Conservation (phyloP, 1,140 invertebrate species). For the Diuraphis noxia region DNA sequence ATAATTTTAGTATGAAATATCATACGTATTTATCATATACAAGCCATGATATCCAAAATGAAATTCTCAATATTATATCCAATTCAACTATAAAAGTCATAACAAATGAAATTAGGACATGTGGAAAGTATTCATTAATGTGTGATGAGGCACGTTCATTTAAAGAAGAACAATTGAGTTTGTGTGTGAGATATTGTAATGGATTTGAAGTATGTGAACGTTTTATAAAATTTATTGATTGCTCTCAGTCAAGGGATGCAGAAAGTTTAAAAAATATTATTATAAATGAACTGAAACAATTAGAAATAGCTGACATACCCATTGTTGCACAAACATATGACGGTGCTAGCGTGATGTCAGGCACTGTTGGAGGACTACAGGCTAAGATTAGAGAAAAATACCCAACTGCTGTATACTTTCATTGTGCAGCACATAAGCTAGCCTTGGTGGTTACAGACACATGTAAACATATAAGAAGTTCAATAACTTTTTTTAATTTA, state of each 20-base stretch:
- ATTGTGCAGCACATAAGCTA: constrained; percentile 11
- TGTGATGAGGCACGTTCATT: background rate
- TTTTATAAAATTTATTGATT: constrained; percentile 14
- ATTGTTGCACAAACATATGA: constrained; percentile 31
- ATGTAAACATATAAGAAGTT: background rate
- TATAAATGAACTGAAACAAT: background rate
- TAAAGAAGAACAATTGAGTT: constrained; percentile 18
- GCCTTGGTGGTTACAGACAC: background rate
- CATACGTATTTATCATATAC: background rate
- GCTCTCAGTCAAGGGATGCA: background rate
- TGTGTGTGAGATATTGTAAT: constrained; percentile 9
- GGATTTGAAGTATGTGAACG: background rate
- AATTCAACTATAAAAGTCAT: constrained; percentile 30
- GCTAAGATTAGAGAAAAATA: constrained; percentile 6
- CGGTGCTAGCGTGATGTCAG: constrained; percentile 20
- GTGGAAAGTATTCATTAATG: constrained; percentile 10
- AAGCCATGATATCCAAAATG: constrained; percentile 24
- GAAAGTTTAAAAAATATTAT: background rate
- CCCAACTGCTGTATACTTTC: constrained; percentile 11
- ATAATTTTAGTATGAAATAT: background rate
- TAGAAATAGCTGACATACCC: background rate
- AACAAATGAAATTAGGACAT: constrained; percentile 18
- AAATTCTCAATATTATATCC: constrained; percentile 26
- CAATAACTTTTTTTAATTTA: constrained; percentile 1
- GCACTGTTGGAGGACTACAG: background rate